phyloP scores from a whole-genome alignment of 2,797 vertebrate species.

The Sebastes reedi region DNA sequence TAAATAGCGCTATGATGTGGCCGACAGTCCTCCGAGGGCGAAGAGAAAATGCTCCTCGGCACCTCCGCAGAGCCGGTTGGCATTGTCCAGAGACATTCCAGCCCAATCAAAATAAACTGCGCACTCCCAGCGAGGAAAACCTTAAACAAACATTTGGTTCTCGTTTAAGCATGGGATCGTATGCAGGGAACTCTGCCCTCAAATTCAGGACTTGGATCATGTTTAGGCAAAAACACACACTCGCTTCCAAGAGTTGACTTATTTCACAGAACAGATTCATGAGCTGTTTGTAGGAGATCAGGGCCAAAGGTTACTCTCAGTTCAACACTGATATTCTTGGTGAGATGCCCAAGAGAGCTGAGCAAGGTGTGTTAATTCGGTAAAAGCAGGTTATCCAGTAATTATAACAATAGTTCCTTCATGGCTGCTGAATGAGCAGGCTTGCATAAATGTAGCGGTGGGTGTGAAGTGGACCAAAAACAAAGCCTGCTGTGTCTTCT shows the following conservation, averaged over 20 bases:
- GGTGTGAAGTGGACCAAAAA: slow-evolving; percentile 17
- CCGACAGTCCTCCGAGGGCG: slow-evolving; percentile 39
- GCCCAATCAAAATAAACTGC: slow-evolving; percentile 78
- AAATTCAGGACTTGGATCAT: slow-evolving; percentile 26
- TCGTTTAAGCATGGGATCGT: slow-evolving; percentile 69
- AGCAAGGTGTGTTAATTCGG: background rate
- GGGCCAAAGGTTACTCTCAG: slow-evolving; percentile 14
- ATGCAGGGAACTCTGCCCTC: slow-evolving; percentile 46
- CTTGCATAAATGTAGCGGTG: background rate
- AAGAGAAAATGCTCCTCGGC: slow-evolving; percentile 46
- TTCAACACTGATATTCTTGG: background rate
- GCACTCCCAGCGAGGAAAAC: slow-evolving; percentile 70
- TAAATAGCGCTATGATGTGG: slow-evolving; percentile 58
- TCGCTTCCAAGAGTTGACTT: slow-evolving; percentile 22
- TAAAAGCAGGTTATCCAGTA: background rate
- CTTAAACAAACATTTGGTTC: slow-evolving; percentile 85
- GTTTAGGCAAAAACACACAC: slow-evolving; percentile 17
- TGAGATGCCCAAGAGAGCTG: background rate
- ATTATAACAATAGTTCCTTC: background rate
- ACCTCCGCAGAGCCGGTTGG: slow-evolving; percentile 64
- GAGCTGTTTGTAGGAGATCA: slow-evolving; percentile 8
- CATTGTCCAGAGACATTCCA: slow-evolving; percentile 78
- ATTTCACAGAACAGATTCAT: background rate
- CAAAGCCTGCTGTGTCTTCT: slow-evolving; percentile 27
- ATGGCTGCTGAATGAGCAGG: background rate